Base-by-base conservation (phyloP, 1,140 invertebrate genomes). In the Plodia interpunctella region DNA sequence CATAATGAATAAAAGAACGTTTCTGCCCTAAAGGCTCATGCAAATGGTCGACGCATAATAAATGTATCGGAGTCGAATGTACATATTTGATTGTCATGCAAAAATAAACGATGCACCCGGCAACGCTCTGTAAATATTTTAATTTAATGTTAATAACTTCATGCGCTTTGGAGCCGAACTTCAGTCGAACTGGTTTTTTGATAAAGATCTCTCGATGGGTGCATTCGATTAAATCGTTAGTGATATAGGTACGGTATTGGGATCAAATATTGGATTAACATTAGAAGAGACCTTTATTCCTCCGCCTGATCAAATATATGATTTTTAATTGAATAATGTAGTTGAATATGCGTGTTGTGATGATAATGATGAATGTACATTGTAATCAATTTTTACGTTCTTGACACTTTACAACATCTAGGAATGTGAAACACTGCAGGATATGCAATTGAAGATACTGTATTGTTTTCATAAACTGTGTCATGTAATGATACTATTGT, bases 1-100 rank as follows among this genome's bases (percentile, higher is more conserved):
- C 66, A 20, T 19, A 44, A 81, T 74, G 77, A 80, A 75, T 80
- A 79, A 81, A 82, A 80, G 72, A 76, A 80, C 68, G 60, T 60
- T 55, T 58, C 56, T 59, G 63, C 68, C 72, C 73, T 69, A 67
- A 71, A 74, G 65, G 66, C 68, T 66, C 67, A 70, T 72, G 63
- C 70, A 69, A 69, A 69, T 69, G 59, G 65, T 63, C 68, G 60
- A 63, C 60, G 57, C 59, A 49, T 66, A 68, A 69, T 66, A 59
- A 60, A 66, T 61, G 51, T 56, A 60, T 62, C 54, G 51, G 30
- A 62, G 56, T 58, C 53, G 19, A n/a, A n/a, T n/a, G n/a, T 66
- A 69, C 58, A 65, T 70, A 68, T 70, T 70, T 70, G 70, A 77
- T 80, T 77, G 77, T 80, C 65, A 80, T 80, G 74, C 70, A 76